Evolutionary conservation across 53 echinoderm and acorn worm species (phyloP).

Genomic region (Astropecten irregularis): DNA sequence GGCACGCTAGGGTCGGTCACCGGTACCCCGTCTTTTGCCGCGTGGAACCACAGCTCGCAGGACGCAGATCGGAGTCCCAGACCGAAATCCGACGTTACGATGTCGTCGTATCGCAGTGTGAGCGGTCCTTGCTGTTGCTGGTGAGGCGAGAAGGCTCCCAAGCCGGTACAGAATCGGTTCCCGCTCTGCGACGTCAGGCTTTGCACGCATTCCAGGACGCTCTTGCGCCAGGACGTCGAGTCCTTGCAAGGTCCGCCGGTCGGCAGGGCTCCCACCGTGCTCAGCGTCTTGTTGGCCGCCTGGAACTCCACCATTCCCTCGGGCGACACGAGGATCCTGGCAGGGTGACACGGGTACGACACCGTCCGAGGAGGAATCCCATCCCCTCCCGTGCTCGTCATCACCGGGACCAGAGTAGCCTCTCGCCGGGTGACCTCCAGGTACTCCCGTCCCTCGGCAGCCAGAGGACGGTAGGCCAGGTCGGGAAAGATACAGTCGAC

Average conservation of each 20-base stretch:
- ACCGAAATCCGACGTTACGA: slow-evolving; percentile 54
- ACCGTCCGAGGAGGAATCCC: not conserved
- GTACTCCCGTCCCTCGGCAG: slow-evolving; percentile 39
- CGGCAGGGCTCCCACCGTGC: slow-evolving; percentile 37
- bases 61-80: slow-evolving; percentile 48
- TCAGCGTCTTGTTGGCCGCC: slow-evolving; percentile 39
- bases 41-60: slow-evolving; percentile 42
- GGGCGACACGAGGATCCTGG: slow-evolving; percentile 49
- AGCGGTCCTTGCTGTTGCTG: not conserved
- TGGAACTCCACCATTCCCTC: slow-evolving; percentile 40
- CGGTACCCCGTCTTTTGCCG: not conserved
- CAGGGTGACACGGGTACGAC: slow-evolving; percentile 42
- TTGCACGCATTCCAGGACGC: slow-evolving; percentile 45
- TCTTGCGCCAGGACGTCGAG: slow-evolving; percentile 42
- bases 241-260: not conserved
- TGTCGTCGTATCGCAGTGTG: slow-evolving; percentile 14
- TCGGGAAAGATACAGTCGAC: slow-evolving; percentile 54
- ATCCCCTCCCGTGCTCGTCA: not conserved
- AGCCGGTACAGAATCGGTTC: slow-evolving; percentile 36
- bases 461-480: slow-evolving; percentile 51
- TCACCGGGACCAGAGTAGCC: slow-evolving; percentile 20
- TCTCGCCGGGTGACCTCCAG: slow-evolving; percentile 53
- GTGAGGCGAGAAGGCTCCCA: slow-evolving; percentile 1
- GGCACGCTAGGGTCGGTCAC: too few relatives aligned
- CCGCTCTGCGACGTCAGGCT: slow-evolving; percentile 34